These are phyloP conservation scores for Syngnathoides biaculeatus DNA, from an alignment of 2,113 vertebrate species.

Conservation along the genomic window DNA sequence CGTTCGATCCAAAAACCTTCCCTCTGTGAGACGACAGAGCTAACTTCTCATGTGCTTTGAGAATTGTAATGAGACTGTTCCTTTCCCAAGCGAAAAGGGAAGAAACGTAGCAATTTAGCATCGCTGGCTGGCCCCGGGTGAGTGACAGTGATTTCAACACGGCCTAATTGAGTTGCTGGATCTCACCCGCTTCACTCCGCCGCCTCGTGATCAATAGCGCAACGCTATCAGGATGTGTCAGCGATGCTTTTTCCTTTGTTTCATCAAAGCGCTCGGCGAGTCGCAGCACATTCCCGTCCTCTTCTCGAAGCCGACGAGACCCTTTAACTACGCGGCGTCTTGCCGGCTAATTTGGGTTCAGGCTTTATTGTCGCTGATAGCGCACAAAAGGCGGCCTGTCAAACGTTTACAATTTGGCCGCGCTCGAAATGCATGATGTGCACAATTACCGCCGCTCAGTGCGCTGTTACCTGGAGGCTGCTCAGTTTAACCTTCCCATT, in stretches of 20 bases:
- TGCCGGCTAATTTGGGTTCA: constrained; percentile 48
- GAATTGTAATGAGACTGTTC: constrained; percentile 25
- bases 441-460: constrained; percentile 38
- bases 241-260: constrained; percentile 39
- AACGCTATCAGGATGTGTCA: constrained; percentile 56
- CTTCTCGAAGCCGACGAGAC: constrained; percentile 17
- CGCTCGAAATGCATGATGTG: constrained; percentile 45
- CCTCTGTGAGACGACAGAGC: not conserved
- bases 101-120: not conserved
- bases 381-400: constrained; percentile 31
- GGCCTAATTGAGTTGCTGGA: constrained; percentile 55
- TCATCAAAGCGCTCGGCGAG: constrained; percentile 46
- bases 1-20: not conserved
- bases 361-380: constrained; percentile 58
- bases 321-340: constrained; percentile 50
- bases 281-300: constrained; percentile 31
- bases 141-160: constrained; percentile 59
- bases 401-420: constrained; percentile 50
- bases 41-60: not conserved
- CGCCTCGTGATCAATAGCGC: constrained; percentile 64
- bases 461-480: not conserved
- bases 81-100: not conserved
- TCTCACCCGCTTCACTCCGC: constrained; percentile 34
- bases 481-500: not conserved
- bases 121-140: constrained; percentile 14